Evolutionary conservation across 2,797 vertebrate species (phyloP), one percentile per base, ranked within the genome.

Genomic region (Syngnathus rostellatus): DNA sequence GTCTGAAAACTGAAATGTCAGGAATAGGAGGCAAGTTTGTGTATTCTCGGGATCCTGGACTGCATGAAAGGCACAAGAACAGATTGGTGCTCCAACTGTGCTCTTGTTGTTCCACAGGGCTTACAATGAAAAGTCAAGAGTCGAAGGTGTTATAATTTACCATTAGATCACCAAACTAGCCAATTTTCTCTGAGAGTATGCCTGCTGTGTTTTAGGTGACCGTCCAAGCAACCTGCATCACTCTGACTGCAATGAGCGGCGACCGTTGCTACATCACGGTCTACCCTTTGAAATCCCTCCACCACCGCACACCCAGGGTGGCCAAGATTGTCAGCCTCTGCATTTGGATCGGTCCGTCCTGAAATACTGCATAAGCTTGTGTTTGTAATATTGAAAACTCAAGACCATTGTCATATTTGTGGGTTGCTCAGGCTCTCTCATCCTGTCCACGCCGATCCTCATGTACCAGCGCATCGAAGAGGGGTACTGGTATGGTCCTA

Each of bases 141-240:
- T 48, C 46, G 7, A 48, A 16, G 16, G 4, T 55, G 3, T 31
- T 25, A 6, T 1, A 21, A 21, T n/a, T n/a, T n/a, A 21, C 8
- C 7, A 21, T 51, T 8, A 50, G 19, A 8, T 2, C n/a, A 50
- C n/a, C 16, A 51, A 51, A n/a, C 6, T 12, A 54, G 21, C 53
- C 8, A 25, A 21, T 51, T 51, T 51, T 21, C 50, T n/a, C 19
- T 48, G 12, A 55, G 25, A 31, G 54, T 19, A n/a, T n/a, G 11
- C 7, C 1, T 23, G 21, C n/a, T 61, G 2, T 45, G 16, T 73
- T 64, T 7, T 40, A 93, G 92, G 92, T 93, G 72, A 93, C 92
- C 0, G 92, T 93, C 45, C 92, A 93, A 65, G 92, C 92, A 61
- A 93, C 92, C 1, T 93, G 92, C 41, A 92, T 93, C 82, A 93